Evolutionary conservation across 2,797 vertebrate species (phyloP).

Genomic region (Sebastes diploproa): DNA sequence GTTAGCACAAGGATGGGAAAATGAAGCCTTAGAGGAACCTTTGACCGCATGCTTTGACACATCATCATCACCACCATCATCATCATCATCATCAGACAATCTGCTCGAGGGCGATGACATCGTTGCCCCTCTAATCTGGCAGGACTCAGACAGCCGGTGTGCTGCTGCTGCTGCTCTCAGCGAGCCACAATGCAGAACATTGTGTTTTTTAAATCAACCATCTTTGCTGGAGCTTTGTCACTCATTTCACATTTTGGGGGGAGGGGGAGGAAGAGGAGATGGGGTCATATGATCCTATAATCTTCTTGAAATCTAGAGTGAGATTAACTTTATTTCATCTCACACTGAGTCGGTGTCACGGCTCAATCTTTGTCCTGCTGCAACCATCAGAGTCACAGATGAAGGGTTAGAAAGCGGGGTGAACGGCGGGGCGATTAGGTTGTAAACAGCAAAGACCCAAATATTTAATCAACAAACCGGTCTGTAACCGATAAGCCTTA

Average conservation of each 20-base stretch:
- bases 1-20: constrained; percentile 33
- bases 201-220: neutral
- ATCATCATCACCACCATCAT: neutral
- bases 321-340: constrained; percentile 76
- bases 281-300: constrained; percentile 65
- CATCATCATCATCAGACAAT: neutral
- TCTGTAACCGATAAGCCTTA: constrained; percentile 25
- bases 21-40: constrained; percentile 40
- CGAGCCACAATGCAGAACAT: neutral
- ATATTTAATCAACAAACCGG: constrained; percentile 69
- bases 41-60: constrained; percentile 37
- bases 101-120: neutral
- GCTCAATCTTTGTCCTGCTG: constrained; percentile 51
- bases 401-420: constrained; percentile 27
- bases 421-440: constrained; percentile 58
- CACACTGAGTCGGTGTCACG: constrained; percentile 31
- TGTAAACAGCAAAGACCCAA: constrained; percentile 44
- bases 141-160: neutral
- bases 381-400: constrained; percentile 16
- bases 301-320: constrained; percentile 72
- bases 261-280: neutral
- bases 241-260: constrained; percentile 21
- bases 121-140: neutral
- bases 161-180: neutral
- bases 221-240: constrained; percentile 15